Evolutionary conservation across 2,113 vertebrate genomes (phyloP), one percentile per base, ranked within the genome.

Genomic region (Paedocypris sp.): DNA sequence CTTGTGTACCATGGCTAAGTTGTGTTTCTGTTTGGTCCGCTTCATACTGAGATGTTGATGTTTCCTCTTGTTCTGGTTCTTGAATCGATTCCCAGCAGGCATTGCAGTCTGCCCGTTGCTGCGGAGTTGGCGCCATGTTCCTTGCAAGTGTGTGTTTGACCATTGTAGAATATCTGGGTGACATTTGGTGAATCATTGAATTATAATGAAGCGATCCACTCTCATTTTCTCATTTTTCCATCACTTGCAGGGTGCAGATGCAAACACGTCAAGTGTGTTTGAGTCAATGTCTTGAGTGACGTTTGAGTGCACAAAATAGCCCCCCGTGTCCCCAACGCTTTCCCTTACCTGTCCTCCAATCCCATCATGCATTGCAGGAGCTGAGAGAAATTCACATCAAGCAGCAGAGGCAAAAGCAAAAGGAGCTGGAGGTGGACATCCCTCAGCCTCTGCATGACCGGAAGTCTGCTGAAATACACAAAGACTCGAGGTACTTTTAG

Each of bases 311-410:
- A 22, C 36, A 31, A 22, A 25, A 49, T 12, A 6, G 38, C 15
- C 51, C 20, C 15, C 9, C 4, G 42, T 68, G 56, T 64, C 70
- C 75, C 69, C 68, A 69, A 57, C 38, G 64, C 59, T 62, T 66
- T 28, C 22, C 72, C 70, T 80, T 68, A 80, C 62, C 35, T 49
- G 72, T 70, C 45, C 71, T 71, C 75, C 73, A 74, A 26, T 76
- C 67, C 76, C 62, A 70, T 58, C 64, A 63, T 79, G 63, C 75
- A 39, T 79, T 81, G 25, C 79, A 98, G 95, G 95, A 98, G 66
- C 83, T 98, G 71, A 83, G 92, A 74, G 95, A 97, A 80, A 94
- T 93, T 71, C 92, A 95, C 68, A 90, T 73, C 73, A 91, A 89
- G 39, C 93, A 97, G 74, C 93, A 97, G 62, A 79, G 93, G 31